Base-by-base conservation (phyloP, 1,140 invertebrate species). In the Cryptotermes secundus region DNA sequence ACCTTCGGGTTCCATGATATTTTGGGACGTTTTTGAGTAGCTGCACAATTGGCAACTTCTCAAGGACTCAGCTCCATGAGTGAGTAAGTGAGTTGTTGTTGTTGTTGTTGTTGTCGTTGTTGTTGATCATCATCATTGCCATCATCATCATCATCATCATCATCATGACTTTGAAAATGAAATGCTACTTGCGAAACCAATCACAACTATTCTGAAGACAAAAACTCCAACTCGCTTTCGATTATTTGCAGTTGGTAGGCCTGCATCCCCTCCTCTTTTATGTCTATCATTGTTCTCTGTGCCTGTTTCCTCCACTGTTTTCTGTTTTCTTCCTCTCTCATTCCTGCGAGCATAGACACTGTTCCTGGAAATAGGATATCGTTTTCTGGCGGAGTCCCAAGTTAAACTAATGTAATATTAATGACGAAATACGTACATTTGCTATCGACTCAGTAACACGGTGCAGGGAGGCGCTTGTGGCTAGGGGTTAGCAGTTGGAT, bases 391-490 rank as follows among this genome's bases (percentile, higher is more conserved):
- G 83, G 83, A 45, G 53, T 34, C 38, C 53, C 83, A 36, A 82
- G 49, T 49, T 72, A 59, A 83, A 79, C 83, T 83, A 83, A 83
- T 83, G 83, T 34, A 83, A 83, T 83, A 83, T 83, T 83, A 83
- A 83, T 83, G 83, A 83, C 83, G 59, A 83, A 83, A 83, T 83
- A 65, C 83, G 4, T 38, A 4, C 4, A 83, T 79, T 83, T 34
- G 35, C 59, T 34, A 83, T 38, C 83, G 83, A 59, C 83, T 79
- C 83, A 34, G 72, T 72, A 79, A 53, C 42, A 53, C 3, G 16
- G 42, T 49, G 45, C 2, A 16, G 81, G 81, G 45, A 16, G 81
- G 38, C 31, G n/a, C 59, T 31, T n/a, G 59, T 26, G 59, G 59
- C 26, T 22, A 19, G 53, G 53, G 53, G 12, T 59, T 59, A 22